phyloP scores from a whole-genome alignment of 2,797 vertebrate species.

The Macrochelys suwanniensis region DNA sequence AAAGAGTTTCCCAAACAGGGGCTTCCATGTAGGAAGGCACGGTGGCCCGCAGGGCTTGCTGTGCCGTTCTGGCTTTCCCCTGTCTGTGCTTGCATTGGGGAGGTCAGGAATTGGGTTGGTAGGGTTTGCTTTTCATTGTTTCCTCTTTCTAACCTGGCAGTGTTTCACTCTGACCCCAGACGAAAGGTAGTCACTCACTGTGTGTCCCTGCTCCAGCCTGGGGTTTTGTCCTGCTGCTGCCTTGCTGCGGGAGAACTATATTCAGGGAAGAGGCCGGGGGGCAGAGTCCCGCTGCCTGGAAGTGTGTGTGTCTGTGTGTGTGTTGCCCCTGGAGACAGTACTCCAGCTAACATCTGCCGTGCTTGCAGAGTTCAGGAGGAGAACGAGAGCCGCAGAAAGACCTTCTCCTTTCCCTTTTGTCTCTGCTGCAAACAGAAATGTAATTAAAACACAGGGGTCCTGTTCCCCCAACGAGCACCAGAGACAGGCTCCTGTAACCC shows the following conservation, averaged over 20 bases:
- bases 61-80: neutral
- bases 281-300: neutral
- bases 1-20: neutral
- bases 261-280: neutral
- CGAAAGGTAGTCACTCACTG: neutral
- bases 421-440: neutral
- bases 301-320: neutral
- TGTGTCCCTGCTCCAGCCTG: neutral
- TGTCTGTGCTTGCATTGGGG: neutral
- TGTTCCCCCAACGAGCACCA: neutral
- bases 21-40: neutral
- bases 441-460: neutral
- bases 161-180: neutral
- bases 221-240: neutral
- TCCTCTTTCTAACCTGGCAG: neutral
- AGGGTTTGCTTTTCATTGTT: neutral
- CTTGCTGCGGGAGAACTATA: neutral
- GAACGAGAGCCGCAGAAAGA: neutral
- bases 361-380: neutral
- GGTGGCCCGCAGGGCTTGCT: fast-evolving
- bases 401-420: constrained; percentile 4
- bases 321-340: neutral
- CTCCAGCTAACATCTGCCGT: neutral
- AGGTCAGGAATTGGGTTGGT: neutral
- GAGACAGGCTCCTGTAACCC: neutral